Conservation (phyloP, 2,888 invertebrate species). For the Pantelozetes paolii region DNA sequence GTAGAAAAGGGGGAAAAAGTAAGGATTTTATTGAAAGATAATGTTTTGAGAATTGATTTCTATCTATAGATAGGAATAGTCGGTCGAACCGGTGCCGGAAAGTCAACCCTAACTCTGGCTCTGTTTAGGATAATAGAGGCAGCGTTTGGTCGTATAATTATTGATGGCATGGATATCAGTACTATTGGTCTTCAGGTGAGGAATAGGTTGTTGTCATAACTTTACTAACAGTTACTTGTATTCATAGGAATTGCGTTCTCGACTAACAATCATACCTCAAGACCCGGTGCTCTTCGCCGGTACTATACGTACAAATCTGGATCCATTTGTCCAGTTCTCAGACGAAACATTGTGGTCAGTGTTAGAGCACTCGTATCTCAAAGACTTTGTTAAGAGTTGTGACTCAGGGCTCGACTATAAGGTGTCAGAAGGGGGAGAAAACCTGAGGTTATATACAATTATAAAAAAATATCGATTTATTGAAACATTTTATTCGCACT, state of each 20-base stretch:
- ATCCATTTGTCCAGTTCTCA: constrained; percentile 67
- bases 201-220: not conserved
- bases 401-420: constrained; percentile 52
- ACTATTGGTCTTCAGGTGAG: constrained; percentile 49
- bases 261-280: constrained; percentile 58
- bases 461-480: no score
- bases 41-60: no score
- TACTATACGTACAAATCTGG: constrained; percentile 80
- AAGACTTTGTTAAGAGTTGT: constrained; percentile 52
- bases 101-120: constrained; percentile 44
- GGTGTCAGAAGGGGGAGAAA: constrained; percentile 56
- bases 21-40: not conserved
- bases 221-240: not conserved
- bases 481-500: no score
- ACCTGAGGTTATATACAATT: constrained; percentile 51
- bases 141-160: constrained; percentile 50
- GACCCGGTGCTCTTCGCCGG: constrained; percentile 94
- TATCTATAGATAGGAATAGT: constrained; percentile 19
- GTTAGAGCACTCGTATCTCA: constrained; percentile 58
- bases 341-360: constrained; percentile 58
- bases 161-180: constrained; percentile 51
- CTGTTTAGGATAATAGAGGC: constrained; percentile 52
- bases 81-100: constrained; percentile 34
- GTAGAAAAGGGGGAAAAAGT: constrained; percentile 36
- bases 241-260: constrained; percentile 51